A percentile compares a stretch with the other conserved stretches of the same genome.
Conservation (phyloP, 2,113 vertebrate genomes). For the Ifrita kowaldi region DNA sequence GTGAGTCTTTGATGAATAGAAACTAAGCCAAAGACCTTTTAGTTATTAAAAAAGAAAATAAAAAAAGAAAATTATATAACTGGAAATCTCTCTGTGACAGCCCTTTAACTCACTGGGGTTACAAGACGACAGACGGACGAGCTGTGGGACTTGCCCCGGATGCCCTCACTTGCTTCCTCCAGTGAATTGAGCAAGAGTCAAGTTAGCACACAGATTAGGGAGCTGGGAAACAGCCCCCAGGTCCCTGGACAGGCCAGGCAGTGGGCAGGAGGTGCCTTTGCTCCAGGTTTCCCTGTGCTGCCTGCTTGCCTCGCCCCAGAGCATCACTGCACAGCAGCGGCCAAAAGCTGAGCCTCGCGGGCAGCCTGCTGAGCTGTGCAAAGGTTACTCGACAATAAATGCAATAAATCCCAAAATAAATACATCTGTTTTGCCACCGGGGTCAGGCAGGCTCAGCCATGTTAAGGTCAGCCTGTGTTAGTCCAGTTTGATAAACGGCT, state of each 20-base stretch:
- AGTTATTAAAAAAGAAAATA: neutral
- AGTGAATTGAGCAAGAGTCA: neutral
- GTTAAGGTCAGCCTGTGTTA: constrained; percentile 24
- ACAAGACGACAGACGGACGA: neutral
- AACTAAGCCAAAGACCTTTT: constrained; percentile 21
- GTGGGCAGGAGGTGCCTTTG: neutral
- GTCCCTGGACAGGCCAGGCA: neutral
- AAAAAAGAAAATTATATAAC: neutral
- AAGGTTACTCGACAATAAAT: constrained; percentile 10
- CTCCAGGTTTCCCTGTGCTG: neutral
- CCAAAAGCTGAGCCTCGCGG: rapidly evolving
- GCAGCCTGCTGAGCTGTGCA: neutral
- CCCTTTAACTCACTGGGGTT: neutral
- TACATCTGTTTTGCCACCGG: neutral
- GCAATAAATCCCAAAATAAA: neutral
- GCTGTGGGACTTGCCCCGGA: neutral
- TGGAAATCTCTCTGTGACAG: neutral
- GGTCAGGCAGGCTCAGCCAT: neutral
- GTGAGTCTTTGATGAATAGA: neutral
- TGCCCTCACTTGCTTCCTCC: neutral
- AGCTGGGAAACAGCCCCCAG: neutral
- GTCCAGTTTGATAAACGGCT: neutral
- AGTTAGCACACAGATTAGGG: neutral
- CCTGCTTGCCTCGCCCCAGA: neutral
- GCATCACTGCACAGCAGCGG: rapidly evolving